Conservation (phyloP, 2,797 vertebrate genomes). For the Linurgus olivaceus region DNA sequence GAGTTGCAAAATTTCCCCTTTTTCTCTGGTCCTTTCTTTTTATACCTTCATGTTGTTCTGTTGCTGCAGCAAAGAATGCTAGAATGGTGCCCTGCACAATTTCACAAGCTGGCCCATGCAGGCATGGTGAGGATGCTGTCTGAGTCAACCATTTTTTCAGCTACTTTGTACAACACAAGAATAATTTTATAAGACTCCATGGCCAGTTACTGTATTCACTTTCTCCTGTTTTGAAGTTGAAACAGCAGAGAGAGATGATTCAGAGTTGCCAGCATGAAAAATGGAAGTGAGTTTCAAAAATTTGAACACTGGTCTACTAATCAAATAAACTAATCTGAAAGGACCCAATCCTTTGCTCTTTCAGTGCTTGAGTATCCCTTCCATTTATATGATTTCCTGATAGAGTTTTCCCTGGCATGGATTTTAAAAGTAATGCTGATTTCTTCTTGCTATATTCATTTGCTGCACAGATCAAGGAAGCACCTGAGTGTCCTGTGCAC, state of each 20-base stretch:
- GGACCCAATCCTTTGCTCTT: not conserved
- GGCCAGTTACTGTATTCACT: not conserved
- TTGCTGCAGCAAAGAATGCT: not conserved
- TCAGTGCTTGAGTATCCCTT: not conserved
- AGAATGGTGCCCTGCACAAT: not conserved
- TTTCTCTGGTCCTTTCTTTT: not conserved
- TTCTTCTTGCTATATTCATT: not conserved
- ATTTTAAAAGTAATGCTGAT: not conserved
- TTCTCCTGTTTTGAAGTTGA: conserved; percentile 51
- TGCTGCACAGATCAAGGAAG: not conserved
- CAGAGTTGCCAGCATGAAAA: conserved; percentile 8
- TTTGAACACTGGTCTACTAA: not conserved
- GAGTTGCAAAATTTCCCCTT: not conserved
- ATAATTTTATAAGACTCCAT: not conserved
- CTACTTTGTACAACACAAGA: not conserved
- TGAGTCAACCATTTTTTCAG: not conserved
- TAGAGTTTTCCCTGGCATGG: not conserved
- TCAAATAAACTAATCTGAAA: not conserved
- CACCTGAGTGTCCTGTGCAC: not conserved
- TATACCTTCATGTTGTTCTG: rapidly evolving
- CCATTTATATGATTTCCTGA: not conserved
- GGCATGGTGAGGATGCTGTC: not conserved
- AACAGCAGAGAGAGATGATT: conserved; percentile 31
- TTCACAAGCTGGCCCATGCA: not conserved
- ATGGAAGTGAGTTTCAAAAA: conserved; percentile 16